Percentiles rank a stretch among this genome's conserved stretches.
These are phyloP conservation scores for Drosophila nigrodunni DNA, from an alignment of 1,140 invertebrate genomes.

Conservation along the genomic window DNA sequence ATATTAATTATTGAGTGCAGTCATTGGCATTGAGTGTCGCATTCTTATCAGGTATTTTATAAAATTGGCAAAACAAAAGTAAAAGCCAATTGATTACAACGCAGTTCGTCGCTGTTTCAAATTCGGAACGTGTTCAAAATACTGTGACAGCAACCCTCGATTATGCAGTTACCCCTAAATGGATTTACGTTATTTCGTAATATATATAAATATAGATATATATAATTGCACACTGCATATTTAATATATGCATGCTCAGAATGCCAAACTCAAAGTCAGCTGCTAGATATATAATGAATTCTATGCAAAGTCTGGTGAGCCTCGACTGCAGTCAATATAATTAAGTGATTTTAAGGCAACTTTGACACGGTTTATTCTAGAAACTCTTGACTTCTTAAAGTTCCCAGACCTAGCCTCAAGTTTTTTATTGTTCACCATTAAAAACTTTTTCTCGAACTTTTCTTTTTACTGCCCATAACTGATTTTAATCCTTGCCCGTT, in stretches of 20 bases:
- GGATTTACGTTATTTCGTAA: conserved; percentile 34
- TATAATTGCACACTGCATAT: conserved; percentile 16
- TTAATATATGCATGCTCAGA: conserved; percentile 29
- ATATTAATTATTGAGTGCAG: conserved; percentile 20
- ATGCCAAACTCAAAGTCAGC: conserved; percentile 39
- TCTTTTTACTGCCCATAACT: not conserved
- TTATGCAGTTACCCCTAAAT: conserved; percentile 43
- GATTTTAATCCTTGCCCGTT: not conserved
- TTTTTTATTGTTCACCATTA: too few relatives aligned
- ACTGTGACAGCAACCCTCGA: conserved; percentile 38
- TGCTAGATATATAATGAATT: conserved; percentile 6
- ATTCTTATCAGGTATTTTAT: conserved; percentile 56
- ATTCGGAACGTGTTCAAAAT: conserved; percentile 62
- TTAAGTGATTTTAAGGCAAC: not conserved
- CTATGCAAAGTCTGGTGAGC: not conserved
- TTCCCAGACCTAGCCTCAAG: too few relatives aligned
- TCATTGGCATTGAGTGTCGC: conserved; percentile 55
- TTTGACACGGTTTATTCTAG: not conserved
- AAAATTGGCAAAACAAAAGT: conserved; percentile 56
- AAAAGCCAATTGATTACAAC: conserved; percentile 41
- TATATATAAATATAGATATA: conserved; percentile 10
- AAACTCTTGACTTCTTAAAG: not conserved
- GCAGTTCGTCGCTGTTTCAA: conserved; percentile 2
- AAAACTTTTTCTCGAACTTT: not conserved
- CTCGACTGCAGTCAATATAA: not conserved